Base-by-base conservation (phyloP, 1,140 invertebrate species). In the Mycetomoellerius zeteki region DNA sequence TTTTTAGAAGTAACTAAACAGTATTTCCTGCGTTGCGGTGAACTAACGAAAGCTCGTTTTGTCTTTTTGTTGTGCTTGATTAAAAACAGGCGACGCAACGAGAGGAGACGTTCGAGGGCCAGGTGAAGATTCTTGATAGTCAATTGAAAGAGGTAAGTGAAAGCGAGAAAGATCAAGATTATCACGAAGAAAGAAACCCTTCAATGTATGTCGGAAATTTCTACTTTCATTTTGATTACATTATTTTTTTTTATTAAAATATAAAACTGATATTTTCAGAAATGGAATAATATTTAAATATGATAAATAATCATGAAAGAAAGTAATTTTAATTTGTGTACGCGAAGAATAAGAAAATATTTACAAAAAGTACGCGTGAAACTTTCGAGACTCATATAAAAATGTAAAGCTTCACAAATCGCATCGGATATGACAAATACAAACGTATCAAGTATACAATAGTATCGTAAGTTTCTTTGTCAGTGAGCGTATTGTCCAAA, bases 31-130 rank as follows among this genome's bases (percentile, higher is more conserved):
- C 27, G 24, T 90, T 73, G 64, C 65, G 37, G 27, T 64, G n/a
- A 27, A 88, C 86, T 93, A 91, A 92, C 91, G 69, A 90, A 60
- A 87, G 76, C 90, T 88, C 76, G 91, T 88, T 93, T 92, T 89
- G 69, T 92, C 77, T 93, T 93, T 88, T 91, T 90, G 87, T 93
- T 93, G 67, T 91, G 91, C 93, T 92, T 92, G 88, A 94, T 90
- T 93, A 94, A 92, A 93, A 91, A 93, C 89, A 99, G 98, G 98
- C 98, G 93, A 99, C 98, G 94, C 98, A 99, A 96, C 98, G 99
- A 96, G 99, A 99, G 96, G 99, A 99, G 96, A 98, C 98, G 90
- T 99, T 98, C 96, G 98, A 99, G 95, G 97, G 97, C 94, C 98
- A 99, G 96, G 98, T 99, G 92, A 98, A 99, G 96, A 97, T 98